Percentiles rank a stretch among this genome's conserved stretches.
phyloP scores from a whole-genome alignment of 1,140 invertebrate species.

The Trypoxylus dichotomus region DNA sequence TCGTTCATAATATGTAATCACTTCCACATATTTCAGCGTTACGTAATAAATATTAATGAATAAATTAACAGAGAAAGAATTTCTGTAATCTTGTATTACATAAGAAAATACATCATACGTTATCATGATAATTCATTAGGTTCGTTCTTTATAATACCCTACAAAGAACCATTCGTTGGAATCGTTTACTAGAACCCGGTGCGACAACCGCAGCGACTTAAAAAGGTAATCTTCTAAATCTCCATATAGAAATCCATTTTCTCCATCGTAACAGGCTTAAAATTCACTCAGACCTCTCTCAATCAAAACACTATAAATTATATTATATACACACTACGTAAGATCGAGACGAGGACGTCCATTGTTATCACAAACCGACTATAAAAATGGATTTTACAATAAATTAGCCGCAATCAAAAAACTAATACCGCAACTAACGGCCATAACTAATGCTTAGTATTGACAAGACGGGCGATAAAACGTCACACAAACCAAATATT shows the following conservation, averaged over 20 bases:
- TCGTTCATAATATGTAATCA: too few species aligned
- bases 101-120: background rate
- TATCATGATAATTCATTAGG: background rate
- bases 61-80: too few species aligned
- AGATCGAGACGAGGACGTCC: background rate
- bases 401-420: conserved; percentile 23
- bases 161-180: background rate
- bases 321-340: background rate
- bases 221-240: conserved; percentile 10
- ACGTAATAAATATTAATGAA: too few species aligned
- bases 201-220: background rate
- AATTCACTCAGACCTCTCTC: conserved; percentile 11
- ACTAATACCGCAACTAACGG: conserved; percentile 26
- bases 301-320: conserved; percentile 24
- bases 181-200: background rate
- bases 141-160: background rate
- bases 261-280: conserved; percentile 20
- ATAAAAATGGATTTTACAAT: conserved; percentile 19
- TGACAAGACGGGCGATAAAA: conserved; percentile 32
- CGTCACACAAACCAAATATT: conserved; percentile 33
- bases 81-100: background rate
- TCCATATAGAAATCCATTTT: conserved; percentile 19
- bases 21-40: too few species aligned
- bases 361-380: conserved; percentile 18
- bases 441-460: conserved; percentile 34